Base-by-base conservation (phyloP, 2,113 vertebrate species). In the Carassius gibelio region DNA sequence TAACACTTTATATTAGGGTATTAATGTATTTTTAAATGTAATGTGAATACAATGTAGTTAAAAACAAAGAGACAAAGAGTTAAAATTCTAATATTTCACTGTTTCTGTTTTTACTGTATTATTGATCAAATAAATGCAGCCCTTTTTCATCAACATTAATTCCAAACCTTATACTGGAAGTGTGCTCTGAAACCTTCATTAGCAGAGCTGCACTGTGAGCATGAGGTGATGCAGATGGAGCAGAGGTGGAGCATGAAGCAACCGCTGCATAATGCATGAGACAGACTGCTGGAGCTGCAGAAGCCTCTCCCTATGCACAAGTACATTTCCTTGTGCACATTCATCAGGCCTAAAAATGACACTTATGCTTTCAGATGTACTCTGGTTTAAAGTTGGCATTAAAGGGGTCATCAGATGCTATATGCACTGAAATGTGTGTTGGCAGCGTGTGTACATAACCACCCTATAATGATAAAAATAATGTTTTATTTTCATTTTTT, bases 261-360 rank as follows among this genome's bases (percentile, higher is more conserved):
- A 92, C 90, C 91, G 75, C 87, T 95, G 93, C 93, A 95, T 95
- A 91, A 95, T 95, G 93, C 91, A 95, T 94, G 71, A 86, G 59
- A 61, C 36, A 4, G 36, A 42, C 89, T 90, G 91, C 88, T 66
- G 68, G 71, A 34, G 36, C 59, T 79, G 89, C 87, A 90, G 83
- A 91, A 91, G 92, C 87, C 90, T 87, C 87, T 87, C n/a, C 0
- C 61, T 11, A 4, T 4, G 3, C n/a, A 62, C 19, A 23, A 4
- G n/a, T 6, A 15, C 2, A 30, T 14, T 68, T 69, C 30, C 23
- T 26, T 26, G 62, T 14, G 30, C 64, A 68, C 64, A 15, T 68
- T 26, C 23, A 64, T 64, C 62, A 26, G 61, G n/a, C 61, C 61
- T 66, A 66, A 3, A 66, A 66, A 30, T 2, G 11, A 6, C 62